phyloP scores from a whole-genome alignment of 1,140 invertebrate species.

The Luehdorfia chinensis region DNA sequence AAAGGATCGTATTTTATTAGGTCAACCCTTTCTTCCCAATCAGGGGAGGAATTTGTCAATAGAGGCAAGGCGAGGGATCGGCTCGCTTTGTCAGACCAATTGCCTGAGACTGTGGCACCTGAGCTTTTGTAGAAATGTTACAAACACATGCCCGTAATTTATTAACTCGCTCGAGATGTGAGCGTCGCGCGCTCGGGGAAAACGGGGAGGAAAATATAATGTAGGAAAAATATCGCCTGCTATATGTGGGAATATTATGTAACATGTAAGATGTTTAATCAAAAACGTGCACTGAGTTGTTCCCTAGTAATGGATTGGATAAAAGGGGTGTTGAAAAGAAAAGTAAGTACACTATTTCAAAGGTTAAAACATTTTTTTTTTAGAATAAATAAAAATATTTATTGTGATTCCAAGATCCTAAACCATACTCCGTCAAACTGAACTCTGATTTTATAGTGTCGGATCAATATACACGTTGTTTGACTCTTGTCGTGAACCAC shows the following conservation, averaged over 20 bases:
- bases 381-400: too few species aligned
- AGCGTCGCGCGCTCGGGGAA: conserved; percentile 9
- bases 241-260: not conserved
- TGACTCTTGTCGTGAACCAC: too few species aligned
- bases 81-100: not conserved
- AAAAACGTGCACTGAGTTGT: too few species aligned
- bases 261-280: not conserved
- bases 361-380: too few species aligned
- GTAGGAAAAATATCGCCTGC: conserved; percentile 15
- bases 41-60: conserved; percentile 28
- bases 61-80: conserved; percentile 9
- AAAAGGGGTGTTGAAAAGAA: too few species aligned
- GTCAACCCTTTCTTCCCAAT: conserved; percentile 26
- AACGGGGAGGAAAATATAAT: conserved; percentile 21
- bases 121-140: conserved; percentile 30
- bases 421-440: too few species aligned
- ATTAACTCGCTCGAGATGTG: conserved; percentile 20
- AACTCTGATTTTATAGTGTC: too few species aligned
- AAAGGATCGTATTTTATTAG: too few species aligned
- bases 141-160: conserved; percentile 29
- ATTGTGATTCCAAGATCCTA: too few species aligned
- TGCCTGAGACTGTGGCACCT: conserved; percentile 36
- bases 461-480: too few species aligned
- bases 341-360: too few species aligned
- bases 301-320: too few species aligned